Evolutionary conservation across 37 sponge, comb jelly and placozoan genomes (phyloP).

Genomic region (Lycopodina hypogea): DNA sequence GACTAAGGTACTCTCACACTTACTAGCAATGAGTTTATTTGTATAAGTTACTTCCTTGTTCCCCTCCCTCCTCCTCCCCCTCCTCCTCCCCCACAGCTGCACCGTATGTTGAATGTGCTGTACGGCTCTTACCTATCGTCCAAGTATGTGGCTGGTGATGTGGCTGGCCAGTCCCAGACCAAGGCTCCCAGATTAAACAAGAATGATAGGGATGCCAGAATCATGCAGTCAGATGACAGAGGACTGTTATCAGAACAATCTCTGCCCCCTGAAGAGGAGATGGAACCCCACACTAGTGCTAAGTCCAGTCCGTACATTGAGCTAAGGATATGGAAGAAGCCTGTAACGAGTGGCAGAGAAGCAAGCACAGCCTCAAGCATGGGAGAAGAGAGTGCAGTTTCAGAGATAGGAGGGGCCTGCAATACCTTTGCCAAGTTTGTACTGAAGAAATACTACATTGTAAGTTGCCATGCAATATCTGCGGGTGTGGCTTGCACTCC

Average conservation of each 20-base stretch:
- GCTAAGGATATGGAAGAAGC: too few species aligned
- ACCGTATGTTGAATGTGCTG: background rate
- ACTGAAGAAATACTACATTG: slow-evolving; percentile 19
- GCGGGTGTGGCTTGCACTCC: background rate
- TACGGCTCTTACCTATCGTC: background rate
- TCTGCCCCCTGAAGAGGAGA: too few species aligned
- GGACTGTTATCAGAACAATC: too few species aligned
- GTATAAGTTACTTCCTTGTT: background rate
- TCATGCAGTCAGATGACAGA: too few species aligned
- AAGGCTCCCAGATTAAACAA: background rate
- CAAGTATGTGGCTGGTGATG: background rate
- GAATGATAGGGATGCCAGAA: too few species aligned
- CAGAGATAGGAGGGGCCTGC: too few species aligned
- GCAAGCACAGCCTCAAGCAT: too few species aligned
- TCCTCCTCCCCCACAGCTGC: slow-evolving; percentile 9
- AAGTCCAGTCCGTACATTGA: too few species aligned
- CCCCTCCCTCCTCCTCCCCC: background rate
- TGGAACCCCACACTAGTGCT: too few species aligned
- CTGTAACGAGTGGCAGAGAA: too few species aligned
- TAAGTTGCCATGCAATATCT: background rate
- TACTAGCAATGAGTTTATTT: too few species aligned
- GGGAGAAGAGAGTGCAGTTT: background rate
- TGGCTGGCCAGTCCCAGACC: background rate
- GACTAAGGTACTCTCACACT: slow-evolving; percentile 4
- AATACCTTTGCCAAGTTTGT: slow-evolving; percentile 14